Evolutionary conservation across 1,140 invertebrate genomes (phyloP), one percentile per base, ranked within the genome.

Genomic region (Aricia agestis): DNA sequence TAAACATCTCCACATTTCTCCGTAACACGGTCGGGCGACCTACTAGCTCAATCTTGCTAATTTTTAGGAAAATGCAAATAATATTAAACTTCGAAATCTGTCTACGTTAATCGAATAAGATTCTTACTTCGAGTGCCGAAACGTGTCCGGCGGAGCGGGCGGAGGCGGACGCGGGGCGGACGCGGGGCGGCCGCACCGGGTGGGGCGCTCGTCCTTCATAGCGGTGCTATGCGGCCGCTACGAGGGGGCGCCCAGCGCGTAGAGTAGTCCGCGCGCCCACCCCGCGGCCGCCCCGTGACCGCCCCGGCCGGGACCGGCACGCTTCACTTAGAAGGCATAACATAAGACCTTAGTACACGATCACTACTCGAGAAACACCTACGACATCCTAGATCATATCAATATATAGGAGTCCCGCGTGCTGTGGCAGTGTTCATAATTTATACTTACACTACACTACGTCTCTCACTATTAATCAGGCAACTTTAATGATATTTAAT

Each of bases 331-430:
- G 82, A 87, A 87, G 85, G 86, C 86, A 72, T 84, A 90, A 89
- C 86, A 82, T 85, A 90, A 86, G 83, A 88, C 83, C 83, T 88
- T 89, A 89, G 82, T 87, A 90, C 86, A 91, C 85, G 85, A 91
- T 82, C 82, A 85, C 89, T 91, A 91, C 89, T 88, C 85, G 85
- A 89, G 84, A 87, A 90, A 90, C 87, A 90, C 78, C 87, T 90
- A 91, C 86, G 78, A 90, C 84, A 89, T 91, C 86, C 87, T 91
- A 91, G 89, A 91, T 91, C 89, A 91, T 91, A 91, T 91, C 80
- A 90, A 91, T 91, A 91, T 90, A 91, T 84, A 76, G 52, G 76
- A 81, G 73, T 75, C 78, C 82, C 80, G 80, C 82, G 80, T 83
- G 78, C 79, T 84, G 79, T 85, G 85, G 87, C 85, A 82, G 86